A percentile compares a stretch with the other conserved stretches of the same genome.
phyloP scores from a whole-genome alignment of 2,888 invertebrate species.

The Parnassius mnemosyne region DNA sequence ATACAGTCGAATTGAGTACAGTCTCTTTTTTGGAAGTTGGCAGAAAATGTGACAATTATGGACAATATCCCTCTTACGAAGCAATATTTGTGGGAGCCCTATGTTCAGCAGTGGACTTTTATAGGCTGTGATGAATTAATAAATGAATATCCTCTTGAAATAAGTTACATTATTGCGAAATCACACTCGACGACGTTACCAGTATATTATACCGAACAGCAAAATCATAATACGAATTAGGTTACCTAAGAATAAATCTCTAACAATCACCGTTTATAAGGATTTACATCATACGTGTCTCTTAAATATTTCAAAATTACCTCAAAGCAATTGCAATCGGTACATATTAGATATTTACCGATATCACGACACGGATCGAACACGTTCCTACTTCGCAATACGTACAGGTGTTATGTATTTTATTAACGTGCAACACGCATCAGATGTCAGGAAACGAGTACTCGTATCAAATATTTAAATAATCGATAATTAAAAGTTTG shows the following conservation, averaged over 20 bases:
- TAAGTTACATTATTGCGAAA: background rate
- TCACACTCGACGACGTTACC: too few relatives aligned
- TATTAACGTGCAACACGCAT: conserved; percentile 10
- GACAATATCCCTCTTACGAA: too few relatives aligned
- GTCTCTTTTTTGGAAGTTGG: too few relatives aligned
- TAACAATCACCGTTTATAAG: conserved; percentile 12
- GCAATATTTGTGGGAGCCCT: too few relatives aligned
- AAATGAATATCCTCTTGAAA: background rate
- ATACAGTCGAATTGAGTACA: too few relatives aligned
- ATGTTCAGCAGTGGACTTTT: too few relatives aligned
- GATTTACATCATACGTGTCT: conserved; percentile 21
- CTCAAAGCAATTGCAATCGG: conserved; percentile 13
- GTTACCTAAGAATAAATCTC: conserved; percentile 23
- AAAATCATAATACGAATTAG: conserved; percentile 10
- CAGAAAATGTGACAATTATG: too few relatives aligned
- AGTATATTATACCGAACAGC: conserved; percentile 12
- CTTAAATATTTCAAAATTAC: conserved; percentile 15
- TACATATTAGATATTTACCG: conserved; percentile 3
- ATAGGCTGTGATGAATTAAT: too few relatives aligned
- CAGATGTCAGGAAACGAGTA: background rate
- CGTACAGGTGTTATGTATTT: conserved; percentile 5
- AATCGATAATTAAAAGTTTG: too few relatives aligned
- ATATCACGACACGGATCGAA: conserved; percentile 11
- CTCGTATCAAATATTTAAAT: too few relatives aligned
- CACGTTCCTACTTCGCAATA: conserved; percentile 16